A percentile compares a stretch with the other conserved stretches of the same genome.
These are phyloP conservation scores for Hiodon tergisus DNA, from an alignment of 2,113 vertebrate species.

Conservation along the genomic window DNA sequence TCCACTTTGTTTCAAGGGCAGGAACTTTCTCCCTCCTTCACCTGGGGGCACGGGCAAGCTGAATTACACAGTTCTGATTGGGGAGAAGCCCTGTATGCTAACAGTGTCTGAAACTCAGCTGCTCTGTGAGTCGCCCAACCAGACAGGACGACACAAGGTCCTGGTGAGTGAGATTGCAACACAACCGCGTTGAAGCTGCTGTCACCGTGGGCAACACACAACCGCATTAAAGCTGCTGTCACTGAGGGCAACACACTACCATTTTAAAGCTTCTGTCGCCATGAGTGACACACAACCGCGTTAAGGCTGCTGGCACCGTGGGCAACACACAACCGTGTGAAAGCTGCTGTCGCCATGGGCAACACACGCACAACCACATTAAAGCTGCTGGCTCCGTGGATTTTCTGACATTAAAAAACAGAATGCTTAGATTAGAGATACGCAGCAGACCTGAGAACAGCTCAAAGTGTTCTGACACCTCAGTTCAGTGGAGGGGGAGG, in stretches of 20 bases:
- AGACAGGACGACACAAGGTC: constrained; percentile 90
- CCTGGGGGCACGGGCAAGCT: constrained; percentile 86
- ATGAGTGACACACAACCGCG: too few relatives aligned
- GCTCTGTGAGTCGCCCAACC: constrained; percentile 90
- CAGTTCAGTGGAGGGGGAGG: constrained; percentile 39
- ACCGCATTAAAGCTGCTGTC: too few relatives aligned
- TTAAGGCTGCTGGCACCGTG: too few relatives aligned
- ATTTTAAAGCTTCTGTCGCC: too few relatives aligned
- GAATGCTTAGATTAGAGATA: constrained; percentile 47
- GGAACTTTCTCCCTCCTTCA: constrained; percentile 86
- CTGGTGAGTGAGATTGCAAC: constrained; percentile 70
- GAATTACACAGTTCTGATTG: constrained; percentile 91
- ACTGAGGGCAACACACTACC: too few relatives aligned
- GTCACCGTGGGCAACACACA: too few relatives aligned
- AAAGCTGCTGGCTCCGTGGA: constrained; percentile 20
- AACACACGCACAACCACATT: neutral
- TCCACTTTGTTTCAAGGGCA: constrained; percentile 65
- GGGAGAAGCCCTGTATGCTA: constrained; percentile 84
- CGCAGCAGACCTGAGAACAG: constrained; percentile 49
- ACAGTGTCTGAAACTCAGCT: constrained; percentile 95
- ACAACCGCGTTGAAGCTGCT: too few relatives aligned
- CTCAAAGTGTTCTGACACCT: constrained; percentile 53
- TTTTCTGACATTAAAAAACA: constrained; percentile 43
- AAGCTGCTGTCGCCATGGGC: too few relatives aligned
- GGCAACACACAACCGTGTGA: too few relatives aligned